Evolutionary conservation across 2,797 vertebrate species (phyloP).

Genomic region (Hafferia zeledoni): DNA sequence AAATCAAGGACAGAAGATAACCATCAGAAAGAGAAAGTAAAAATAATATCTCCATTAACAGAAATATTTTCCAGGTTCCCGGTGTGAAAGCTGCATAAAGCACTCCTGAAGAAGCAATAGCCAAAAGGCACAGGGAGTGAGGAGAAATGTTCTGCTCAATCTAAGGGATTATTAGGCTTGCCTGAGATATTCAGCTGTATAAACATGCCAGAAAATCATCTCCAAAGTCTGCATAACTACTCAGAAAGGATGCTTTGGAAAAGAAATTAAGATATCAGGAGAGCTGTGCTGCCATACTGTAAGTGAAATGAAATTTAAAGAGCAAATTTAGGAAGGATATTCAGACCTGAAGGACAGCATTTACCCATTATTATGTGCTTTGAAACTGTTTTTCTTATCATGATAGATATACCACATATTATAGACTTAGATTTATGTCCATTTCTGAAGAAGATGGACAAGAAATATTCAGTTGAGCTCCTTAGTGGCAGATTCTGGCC

Average conservation of each 20-base stretch:
- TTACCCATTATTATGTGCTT: not conserved
- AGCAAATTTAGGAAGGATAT: not conserved
- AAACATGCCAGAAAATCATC: not conserved
- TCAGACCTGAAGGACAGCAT: not conserved
- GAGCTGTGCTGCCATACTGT: not conserved
- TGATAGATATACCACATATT: not conserved
- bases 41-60: not conserved
- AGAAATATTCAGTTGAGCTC: not conserved
- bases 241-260: not conserved
- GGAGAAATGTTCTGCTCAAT: not conserved
- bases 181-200: not conserved
- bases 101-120: not conserved
- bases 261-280: not conserved
- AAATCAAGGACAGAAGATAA: not conserved
- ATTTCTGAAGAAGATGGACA: not conserved
- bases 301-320: not conserved
- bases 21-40: not conserved
- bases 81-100: not conserved
- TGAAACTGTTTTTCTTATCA: not conserved
- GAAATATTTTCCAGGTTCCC: not conserved
- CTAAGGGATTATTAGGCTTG: not conserved
- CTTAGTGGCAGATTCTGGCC: not conserved
- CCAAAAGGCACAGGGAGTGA: not conserved
- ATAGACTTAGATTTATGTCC: not conserved
- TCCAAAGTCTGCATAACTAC: not conserved